Percentiles rank a stretch among this genome's conserved stretches.
These are phyloP conservation scores for Phalacrocorax carbo DNA, from an alignment of 2,113 vertebrate species.

Conservation along the genomic window DNA sequence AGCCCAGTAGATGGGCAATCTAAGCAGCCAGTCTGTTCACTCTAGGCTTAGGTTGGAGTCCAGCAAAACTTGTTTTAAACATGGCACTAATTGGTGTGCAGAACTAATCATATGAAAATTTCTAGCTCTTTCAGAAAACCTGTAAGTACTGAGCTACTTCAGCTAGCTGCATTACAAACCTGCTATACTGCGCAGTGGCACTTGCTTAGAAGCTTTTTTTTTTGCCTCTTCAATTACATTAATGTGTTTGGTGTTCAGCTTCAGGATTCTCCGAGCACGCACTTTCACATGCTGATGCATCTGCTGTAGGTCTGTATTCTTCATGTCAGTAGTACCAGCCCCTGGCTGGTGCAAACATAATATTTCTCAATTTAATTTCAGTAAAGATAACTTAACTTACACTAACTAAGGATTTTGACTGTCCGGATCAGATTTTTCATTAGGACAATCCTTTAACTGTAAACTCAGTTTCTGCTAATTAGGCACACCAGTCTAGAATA, in stretches of 20 bases:
- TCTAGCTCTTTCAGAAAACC: neutral
- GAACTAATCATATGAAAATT: rapidly evolving
- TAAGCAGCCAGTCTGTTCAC: neutral
- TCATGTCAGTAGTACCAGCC: too few relatives aligned
- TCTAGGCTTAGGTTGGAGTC: neutral
- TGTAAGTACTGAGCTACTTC: neutral
- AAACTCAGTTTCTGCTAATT: neutral
- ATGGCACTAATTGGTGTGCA: neutral
- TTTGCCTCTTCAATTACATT: neutral
- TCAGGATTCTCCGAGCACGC: rapidly evolving
- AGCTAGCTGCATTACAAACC: neutral
- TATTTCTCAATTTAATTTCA: neutral
- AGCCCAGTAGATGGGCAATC: too few relatives aligned
- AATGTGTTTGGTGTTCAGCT: rapidly evolving
- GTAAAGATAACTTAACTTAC: neutral
- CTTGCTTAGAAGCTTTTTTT: neutral
- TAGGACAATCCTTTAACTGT: neutral
- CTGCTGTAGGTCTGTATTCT: neutral
- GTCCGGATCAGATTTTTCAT: neutral
- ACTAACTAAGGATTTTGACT: neutral
- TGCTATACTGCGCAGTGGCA: too few relatives aligned
- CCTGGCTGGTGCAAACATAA: neutral
- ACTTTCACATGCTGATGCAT: rapidly evolving
- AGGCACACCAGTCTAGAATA: neutral
- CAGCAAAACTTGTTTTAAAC: neutral